Percentiles rank a stretch among this genome's conserved stretches.
Evolutionary conservation across 2,888 invertebrate genomes (phyloP).

Genomic region (Pheosia gnoma): DNA sequence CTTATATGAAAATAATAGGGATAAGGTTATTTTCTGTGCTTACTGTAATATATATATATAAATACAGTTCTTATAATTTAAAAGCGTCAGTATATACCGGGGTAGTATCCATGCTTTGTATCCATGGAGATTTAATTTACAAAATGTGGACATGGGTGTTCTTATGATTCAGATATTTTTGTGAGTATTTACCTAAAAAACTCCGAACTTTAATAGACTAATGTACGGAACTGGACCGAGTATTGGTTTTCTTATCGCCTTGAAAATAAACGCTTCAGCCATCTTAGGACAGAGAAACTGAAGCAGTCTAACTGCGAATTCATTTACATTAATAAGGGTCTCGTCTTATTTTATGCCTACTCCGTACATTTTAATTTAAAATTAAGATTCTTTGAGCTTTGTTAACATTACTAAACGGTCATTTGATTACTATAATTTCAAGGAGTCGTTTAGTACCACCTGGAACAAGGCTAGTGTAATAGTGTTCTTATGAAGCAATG

Average conservation of each 20-base stretch:
- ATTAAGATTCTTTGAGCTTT: background rate
- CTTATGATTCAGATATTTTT: too few species aligned
- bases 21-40: too few species aligned
- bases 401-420: background rate
- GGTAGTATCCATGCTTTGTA: too few species aligned
- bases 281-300: background rate
- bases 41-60: too few species aligned
- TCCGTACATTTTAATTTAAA: conserved; percentile 4
- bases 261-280: background rate
- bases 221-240: background rate
- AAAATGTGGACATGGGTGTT: too few species aligned
- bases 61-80: too few species aligned
- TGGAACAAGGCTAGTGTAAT: background rate
- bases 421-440: background rate
- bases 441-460: background rate
- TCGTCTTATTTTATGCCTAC: background rate
- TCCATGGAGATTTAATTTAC: too few species aligned
- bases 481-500: background rate
- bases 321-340: background rate
- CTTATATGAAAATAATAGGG: too few species aligned
- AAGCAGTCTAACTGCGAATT: background rate
- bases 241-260: background rate
- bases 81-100: too few species aligned
- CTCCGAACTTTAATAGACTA: background rate
- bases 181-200: too few species aligned